Conservation (phyloP, 2,797 vertebrate genomes). For the Pagetopsis macropterus region DNA sequence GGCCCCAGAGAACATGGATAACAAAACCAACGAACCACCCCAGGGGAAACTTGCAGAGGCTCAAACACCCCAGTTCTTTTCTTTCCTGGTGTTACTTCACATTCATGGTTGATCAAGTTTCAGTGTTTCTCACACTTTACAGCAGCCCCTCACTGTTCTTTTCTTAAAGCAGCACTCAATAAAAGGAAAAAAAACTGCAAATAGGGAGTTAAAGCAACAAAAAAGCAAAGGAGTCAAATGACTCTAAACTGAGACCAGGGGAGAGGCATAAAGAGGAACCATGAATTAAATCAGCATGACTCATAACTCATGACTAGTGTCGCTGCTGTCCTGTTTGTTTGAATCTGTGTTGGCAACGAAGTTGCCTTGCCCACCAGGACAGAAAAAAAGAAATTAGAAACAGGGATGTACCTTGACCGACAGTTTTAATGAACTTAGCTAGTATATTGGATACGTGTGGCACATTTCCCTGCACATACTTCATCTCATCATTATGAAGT, state of each 20-base stretch:
- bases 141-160: conserved; percentile 8
- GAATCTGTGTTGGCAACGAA: conserved; percentile 52
- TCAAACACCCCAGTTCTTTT: conserved; percentile 48
- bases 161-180: not conserved
- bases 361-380: not conserved
- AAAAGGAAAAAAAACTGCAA: conserved; percentile 2
- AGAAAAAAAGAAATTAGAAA: not conserved
- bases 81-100: conserved; percentile 31
- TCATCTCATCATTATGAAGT: no score
- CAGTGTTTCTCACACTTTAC: conserved; percentile 51
- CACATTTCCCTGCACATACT: not conserved
- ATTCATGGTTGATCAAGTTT: conserved; percentile 57
- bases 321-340: conserved; percentile 45
- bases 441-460: not conserved
- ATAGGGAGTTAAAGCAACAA: conserved; percentile 10
- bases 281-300: conserved; percentile 61
- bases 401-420: not conserved
- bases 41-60: conserved; percentile 40
- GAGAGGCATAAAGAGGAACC: conserved; percentile 57
- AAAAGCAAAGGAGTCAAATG: conserved; percentile 12
- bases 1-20: conserved; percentile 25
- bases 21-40: conserved; percentile 42
- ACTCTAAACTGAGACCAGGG: not conserved
- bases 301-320: conserved; percentile 64
- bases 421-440: not conserved